Evolutionary conservation across 2,797 vertebrate species (phyloP).

Genomic region (Labroides dimidiatus): DNA sequence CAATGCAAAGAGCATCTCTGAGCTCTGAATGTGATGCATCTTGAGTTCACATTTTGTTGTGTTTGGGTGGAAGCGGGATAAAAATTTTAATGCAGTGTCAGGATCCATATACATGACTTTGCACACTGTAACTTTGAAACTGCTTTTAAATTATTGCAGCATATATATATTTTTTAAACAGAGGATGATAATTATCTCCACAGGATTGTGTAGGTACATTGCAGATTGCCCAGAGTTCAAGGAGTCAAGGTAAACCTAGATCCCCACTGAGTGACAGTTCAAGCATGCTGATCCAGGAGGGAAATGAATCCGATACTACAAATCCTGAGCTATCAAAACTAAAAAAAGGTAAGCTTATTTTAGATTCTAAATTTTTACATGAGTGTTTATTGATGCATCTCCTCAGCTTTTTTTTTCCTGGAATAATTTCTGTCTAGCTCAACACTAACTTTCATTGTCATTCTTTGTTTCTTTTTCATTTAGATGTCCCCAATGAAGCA

Average conservation of each 20-base stretch:
- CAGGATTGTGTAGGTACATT: slow-evolving; percentile 83
- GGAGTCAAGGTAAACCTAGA: slow-evolving; percentile 84
- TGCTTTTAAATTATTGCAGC: background rate
- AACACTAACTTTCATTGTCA: slow-evolving; percentile 9
- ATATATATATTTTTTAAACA: background rate
- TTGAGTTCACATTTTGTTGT: slow-evolving; percentile 4
- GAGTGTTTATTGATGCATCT: background rate
- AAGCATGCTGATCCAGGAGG: slow-evolving; percentile 83
- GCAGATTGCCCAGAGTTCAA: slow-evolving; percentile 83
- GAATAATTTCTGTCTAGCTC: slow-evolving; percentile 1
- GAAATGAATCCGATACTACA: slow-evolving; percentile 83
- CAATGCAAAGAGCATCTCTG: background rate
- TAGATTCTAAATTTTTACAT: background rate
- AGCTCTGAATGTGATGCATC: background rate
- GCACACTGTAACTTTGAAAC: too few relatives aligned
- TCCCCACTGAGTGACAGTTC: slow-evolving; percentile 89
- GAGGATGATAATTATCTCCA: slow-evolving; percentile 10
- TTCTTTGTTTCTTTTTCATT: slow-evolving; percentile 23
- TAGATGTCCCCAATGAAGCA: slow-evolving; percentile 80
- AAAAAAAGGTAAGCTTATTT: slow-evolving; percentile 81
- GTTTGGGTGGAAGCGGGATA: background rate
- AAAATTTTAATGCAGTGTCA: background rate
- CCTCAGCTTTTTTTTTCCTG: background rate
- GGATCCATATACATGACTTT: background rate
- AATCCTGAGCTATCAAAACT: slow-evolving; percentile 75